Conservation (phyloP, 30 jellyfish, hydroid and myxozoan species). For the Turritopsis rubra region DNA sequence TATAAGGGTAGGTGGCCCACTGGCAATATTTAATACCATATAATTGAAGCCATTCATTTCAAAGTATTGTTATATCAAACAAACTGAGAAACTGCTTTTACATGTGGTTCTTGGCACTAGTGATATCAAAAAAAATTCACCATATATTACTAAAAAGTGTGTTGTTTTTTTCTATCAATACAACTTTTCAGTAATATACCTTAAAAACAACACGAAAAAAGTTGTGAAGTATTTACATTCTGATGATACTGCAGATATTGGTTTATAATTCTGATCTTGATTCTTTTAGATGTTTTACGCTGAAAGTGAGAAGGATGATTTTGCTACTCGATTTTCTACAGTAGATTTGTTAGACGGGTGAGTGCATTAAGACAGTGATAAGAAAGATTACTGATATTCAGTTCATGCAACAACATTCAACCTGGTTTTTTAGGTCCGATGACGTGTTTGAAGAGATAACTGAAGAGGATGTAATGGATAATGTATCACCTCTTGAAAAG, state of each 20-base stretch:
- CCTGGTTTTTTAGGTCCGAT: not conserved
- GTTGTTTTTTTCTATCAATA: too few species aligned
- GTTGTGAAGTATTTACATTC: too few species aligned
- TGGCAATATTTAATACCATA: not conserved
- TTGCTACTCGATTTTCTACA: not conserved
- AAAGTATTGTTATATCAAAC: not conserved
- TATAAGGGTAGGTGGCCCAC: constrained; percentile 29
- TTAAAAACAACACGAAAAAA: too few species aligned
- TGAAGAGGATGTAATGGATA: not conserved
- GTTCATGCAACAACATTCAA: too few species aligned
- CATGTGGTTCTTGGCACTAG: too few species aligned
- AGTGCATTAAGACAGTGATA: not conserved
- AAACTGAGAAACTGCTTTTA: too few species aligned
- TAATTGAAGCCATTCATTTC: not conserved
- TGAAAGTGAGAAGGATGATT: constrained; percentile 21
- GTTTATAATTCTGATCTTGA: too few species aligned
- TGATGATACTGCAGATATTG: too few species aligned
- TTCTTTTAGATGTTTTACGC: constrained; percentile 26
- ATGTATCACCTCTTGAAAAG: not conserved
- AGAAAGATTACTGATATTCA: too few species aligned
- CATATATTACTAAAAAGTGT: too few species aligned
- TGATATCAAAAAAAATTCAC: too few species aligned
- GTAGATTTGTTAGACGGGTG: not conserved
- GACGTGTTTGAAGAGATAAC: not conserved
- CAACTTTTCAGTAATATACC: too few species aligned